Evolutionary conservation across 2,888 invertebrate species (phyloP).

Genomic region (Lingula anatina): DNA sequence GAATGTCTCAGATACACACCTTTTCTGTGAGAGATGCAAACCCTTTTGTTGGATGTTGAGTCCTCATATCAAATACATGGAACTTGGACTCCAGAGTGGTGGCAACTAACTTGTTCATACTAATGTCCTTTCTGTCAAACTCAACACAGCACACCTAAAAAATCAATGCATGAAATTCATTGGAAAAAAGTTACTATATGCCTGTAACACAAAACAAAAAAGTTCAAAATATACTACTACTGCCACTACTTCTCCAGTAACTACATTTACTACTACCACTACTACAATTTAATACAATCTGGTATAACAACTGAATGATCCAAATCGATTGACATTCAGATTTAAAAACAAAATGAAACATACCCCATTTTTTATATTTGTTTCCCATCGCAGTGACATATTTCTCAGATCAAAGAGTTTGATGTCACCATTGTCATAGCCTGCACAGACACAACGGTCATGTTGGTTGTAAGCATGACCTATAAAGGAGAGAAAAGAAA

Average conservation of each 20-base stretch:
- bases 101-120: constrained; percentile 86
- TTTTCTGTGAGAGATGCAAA: constrained; percentile 63
- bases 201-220: no score
- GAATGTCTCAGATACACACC: constrained; percentile 54
- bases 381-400: constrained; percentile 80
- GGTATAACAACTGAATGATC: no score
- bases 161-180: background rate
- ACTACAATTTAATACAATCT: no score
- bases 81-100: constrained; percentile 86
- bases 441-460: constrained; percentile 78
- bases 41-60: constrained; percentile 77
- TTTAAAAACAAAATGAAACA: no score
- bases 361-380: constrained; percentile 78
- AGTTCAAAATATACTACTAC: no score
- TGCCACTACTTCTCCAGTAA: no score
- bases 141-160: constrained; percentile 65
- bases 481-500: constrained; percentile 15
- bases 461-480: constrained; percentile 78
- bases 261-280: no score
- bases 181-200: no score
- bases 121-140: constrained; percentile 85
- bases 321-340: no score
- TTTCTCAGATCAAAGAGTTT: constrained; percentile 83
- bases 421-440: constrained; percentile 90
- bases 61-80: constrained; percentile 78